phyloP scores from a whole-genome alignment of 2,888 invertebrate genomes.

The Parnassius smintheus region DNA sequence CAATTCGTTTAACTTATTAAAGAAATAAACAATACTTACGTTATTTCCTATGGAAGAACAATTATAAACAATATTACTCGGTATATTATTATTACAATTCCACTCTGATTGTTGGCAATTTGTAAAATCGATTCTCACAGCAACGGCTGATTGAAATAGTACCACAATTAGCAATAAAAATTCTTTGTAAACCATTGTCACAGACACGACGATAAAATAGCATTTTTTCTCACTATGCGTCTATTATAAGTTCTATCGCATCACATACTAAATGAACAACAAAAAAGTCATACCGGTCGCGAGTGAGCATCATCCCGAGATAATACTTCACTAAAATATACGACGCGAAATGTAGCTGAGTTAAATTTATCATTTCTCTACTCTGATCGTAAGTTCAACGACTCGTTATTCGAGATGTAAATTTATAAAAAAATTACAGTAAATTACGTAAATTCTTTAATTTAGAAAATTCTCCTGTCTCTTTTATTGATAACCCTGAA shows the following conservation, averaged over 20 bases:
- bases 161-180: slow-evolving; percentile 35
- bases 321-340: slow-evolving; percentile 48
- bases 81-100: slow-evolving; percentile 64
- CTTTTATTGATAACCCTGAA: slow-evolving; percentile 2
- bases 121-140: slow-evolving; percentile 65
- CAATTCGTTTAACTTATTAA: too few species aligned
- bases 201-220: slow-evolving; percentile 26
- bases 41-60: slow-evolving; percentile 50
- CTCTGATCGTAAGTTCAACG: slow-evolving; percentile 26
- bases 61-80: slow-evolving; percentile 60
- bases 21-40: slow-evolving; percentile 50
- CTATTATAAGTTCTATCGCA: slow-evolving; percentile 35
- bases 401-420: slow-evolving; percentile 11
- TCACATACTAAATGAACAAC: slow-evolving; percentile 41
- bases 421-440: slow-evolving; percentile 5
- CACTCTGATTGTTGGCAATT: slow-evolving; percentile 65
- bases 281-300: slow-evolving; percentile 51
- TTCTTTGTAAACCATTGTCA: slow-evolving; percentile 41
- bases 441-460: slow-evolving; percentile 13
- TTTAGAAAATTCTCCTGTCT: neutral
- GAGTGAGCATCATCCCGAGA: slow-evolving; percentile 57
- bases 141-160: slow-evolving; percentile 39
- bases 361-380: slow-evolving; percentile 25
- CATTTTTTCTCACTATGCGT: slow-evolving; percentile 31
- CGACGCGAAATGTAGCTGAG: slow-evolving; percentile 41